These are phyloP conservation scores for Trichopoda pennipes DNA, from an alignment of 2,888 invertebrate genomes.

Conservation along the genomic window DNA sequence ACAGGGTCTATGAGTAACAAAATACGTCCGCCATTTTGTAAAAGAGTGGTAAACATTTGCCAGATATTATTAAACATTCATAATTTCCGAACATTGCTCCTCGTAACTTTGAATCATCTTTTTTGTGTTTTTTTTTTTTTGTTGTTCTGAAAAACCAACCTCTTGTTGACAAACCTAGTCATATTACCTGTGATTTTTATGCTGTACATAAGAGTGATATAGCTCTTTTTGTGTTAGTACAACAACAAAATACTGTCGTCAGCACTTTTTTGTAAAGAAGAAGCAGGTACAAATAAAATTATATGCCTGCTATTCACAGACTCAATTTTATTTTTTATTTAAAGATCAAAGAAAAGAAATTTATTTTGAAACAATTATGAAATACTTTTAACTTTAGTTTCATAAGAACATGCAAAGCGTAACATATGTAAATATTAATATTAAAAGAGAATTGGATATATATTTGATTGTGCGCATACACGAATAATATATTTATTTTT, in stretches of 20 bases:
- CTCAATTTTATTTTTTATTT: conserved; percentile 15
- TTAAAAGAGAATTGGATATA: conserved; percentile 4
- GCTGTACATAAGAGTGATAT: too few species aligned
- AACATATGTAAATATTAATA: not conserved
- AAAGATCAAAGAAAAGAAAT: conserved; percentile 26
- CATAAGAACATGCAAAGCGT: not conserved
- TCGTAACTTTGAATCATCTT: too few species aligned
- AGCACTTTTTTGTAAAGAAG: conserved; percentile 25
- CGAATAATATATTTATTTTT: not conserved
- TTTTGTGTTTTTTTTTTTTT: too few species aligned
- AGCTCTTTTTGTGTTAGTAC: too few species aligned
- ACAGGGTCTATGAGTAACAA: too few species aligned
- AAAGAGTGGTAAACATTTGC: too few species aligned
- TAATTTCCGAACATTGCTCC: too few species aligned
- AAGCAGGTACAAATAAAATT: not conserved
- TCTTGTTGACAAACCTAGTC: too few species aligned
- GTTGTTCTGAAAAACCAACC: too few species aligned
- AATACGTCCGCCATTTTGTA: too few species aligned
- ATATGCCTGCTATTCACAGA: not conserved
- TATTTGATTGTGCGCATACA: conserved; percentile 50
- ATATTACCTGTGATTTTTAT: too few species aligned
- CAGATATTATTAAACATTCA: too few species aligned
- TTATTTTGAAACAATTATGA: conserved; percentile 19
- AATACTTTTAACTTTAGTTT: conserved; percentile 17
- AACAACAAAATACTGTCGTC: conserved; percentile 1